phyloP scores from a whole-genome alignment of 2,797 vertebrate species.

The Acanthornis magna region DNA sequence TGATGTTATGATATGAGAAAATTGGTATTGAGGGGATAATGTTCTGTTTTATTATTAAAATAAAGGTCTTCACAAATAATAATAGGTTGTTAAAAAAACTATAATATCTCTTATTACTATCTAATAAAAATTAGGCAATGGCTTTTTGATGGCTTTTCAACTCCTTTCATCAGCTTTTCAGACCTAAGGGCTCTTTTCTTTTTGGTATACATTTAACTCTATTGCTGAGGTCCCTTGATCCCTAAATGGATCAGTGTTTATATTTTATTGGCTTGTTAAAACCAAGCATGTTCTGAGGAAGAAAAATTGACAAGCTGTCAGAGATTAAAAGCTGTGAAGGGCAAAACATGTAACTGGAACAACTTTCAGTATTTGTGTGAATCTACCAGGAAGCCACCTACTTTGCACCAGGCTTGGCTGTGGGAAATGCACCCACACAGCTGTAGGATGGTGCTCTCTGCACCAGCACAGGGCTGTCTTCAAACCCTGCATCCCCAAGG shows the following conservation, averaged over 20 bases:
- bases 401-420: neutral
- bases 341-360: neutral
- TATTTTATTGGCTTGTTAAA: neutral
- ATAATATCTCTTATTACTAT: neutral
- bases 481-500: neutral
- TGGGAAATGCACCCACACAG: neutral
- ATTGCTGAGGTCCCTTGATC: neutral
- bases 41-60: neutral
- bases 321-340: constrained; percentile 1
- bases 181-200: neutral
- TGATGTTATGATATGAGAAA: neutral
- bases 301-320: neutral
- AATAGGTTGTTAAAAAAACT: neutral
- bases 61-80: neutral
- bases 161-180: neutral
- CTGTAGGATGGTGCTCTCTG: neutral
- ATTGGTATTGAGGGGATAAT: neutral
- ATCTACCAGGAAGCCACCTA: neutral
- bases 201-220: neutral
- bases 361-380: neutral
- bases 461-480: neutral
- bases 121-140: neutral
- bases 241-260: neutral
- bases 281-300: neutral
- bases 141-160: neutral